Conservation (phyloP, 2,797 vertebrate species). For the Anniella stebbinsi region DNA sequence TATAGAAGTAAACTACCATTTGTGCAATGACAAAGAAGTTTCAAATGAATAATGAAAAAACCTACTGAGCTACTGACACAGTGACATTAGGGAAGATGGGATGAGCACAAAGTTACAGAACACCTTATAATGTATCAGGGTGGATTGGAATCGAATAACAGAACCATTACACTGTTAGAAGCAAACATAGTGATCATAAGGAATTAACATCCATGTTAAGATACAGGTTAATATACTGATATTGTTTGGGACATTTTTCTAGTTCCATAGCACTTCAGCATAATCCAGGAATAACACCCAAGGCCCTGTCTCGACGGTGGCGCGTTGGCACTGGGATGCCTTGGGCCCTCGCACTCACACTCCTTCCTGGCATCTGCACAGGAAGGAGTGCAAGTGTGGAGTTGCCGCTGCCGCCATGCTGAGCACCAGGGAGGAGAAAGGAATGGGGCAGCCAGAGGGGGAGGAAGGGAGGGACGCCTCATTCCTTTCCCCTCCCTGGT, state of each 20-base stretch:
- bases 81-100: neutral
- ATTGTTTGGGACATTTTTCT: neutral
- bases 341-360: no score
- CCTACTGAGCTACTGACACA: neutral
- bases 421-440: no score
- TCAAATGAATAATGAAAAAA: neutral
- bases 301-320: no score
- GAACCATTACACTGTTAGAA: neutral
- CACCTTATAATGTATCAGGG: neutral
- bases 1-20: neutral
- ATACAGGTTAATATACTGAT: neutral
- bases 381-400: no score
- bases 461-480: no score
- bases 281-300: neutral
- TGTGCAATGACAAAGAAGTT: neutral
- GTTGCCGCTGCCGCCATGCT: no score
- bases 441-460: no score
- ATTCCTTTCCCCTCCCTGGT: no score
- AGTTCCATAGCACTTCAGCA: neutral
- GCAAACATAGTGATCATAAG: neutral
- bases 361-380: no score
- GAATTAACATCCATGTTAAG: neutral
- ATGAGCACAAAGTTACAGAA: neutral
- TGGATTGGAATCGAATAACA: neutral
- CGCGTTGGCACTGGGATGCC: no score